Evolutionary conservation across 2,113 vertebrate genomes (phyloP).

Genomic region (Tyto alba): DNA sequence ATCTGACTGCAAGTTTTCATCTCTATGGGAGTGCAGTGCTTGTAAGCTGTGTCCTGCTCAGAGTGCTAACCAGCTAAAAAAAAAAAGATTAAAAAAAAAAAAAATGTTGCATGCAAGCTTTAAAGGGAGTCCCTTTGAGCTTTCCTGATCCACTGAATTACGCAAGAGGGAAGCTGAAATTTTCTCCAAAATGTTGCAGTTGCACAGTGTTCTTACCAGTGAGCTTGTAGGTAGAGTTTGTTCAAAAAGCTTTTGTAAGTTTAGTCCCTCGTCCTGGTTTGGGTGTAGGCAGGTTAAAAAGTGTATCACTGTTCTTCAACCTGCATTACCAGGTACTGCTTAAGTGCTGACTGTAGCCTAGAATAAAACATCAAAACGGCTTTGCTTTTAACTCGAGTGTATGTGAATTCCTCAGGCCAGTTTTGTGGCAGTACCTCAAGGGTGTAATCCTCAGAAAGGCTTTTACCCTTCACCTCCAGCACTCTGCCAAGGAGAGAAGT

Average conservation of each 20-base stretch:
- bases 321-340: background rate
- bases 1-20: too few species aligned
- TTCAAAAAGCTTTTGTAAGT: background rate
- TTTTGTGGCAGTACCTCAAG: rapidly evolving
- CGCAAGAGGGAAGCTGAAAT: background rate
- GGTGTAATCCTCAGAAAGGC: background rate
- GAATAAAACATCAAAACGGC: background rate
- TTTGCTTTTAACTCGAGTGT: background rate
- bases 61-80: background rate
- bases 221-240: background rate
- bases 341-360: background rate
- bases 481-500: background rate
- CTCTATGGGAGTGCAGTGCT: background rate
- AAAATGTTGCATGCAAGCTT: rapidly evolving
- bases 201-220: background rate
- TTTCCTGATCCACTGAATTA: background rate
- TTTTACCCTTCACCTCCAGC: background rate
- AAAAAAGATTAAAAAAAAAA: background rate
- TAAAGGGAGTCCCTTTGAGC: background rate
- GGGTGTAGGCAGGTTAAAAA: background rate
- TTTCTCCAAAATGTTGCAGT: background rate
- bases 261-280: background rate
- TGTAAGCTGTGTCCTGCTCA: background rate
- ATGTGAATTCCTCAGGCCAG: background rate
- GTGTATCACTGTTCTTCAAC: background rate